Percentiles rank a stretch among this genome's conserved stretches.
Conservation (phyloP, 2,113 vertebrate species). For the Labrus mixtus region DNA sequence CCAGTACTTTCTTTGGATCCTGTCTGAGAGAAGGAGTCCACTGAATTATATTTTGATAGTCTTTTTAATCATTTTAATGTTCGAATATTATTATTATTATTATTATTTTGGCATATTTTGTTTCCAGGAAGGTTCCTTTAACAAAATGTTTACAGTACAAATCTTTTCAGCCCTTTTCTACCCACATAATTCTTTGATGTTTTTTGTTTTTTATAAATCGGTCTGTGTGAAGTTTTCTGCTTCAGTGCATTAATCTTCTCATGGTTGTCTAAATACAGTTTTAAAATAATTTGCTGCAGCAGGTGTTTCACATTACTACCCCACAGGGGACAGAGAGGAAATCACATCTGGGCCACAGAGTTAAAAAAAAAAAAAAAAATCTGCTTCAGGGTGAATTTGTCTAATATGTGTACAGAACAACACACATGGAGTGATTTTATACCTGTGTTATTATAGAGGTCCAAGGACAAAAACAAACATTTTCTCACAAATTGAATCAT, state of each 20-base stretch:
- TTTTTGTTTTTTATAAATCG: neutral
- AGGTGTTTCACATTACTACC: slow-evolving; percentile 16
- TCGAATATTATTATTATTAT: too few species aligned
- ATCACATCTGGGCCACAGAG: slow-evolving; percentile 19
- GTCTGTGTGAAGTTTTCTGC: neutral
- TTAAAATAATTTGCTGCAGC: neutral
- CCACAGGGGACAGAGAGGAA: neutral
- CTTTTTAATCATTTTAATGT: neutral
- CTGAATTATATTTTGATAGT: too few species aligned
- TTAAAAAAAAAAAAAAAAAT: neutral
- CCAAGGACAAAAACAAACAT: neutral
- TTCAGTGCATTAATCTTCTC: slow-evolving; percentile 3
- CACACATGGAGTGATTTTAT: neutral
- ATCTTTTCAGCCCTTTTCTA: neutral
- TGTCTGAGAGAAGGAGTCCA: too few species aligned
- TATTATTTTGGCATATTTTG: neutral
- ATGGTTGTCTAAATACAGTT: slow-evolving; percentile 9
- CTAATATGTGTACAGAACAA: neutral
- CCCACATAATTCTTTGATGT: neutral
- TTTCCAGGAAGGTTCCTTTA: neutral
- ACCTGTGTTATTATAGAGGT: neutral
- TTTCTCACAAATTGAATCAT: neutral
- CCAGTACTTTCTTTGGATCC: too few species aligned
- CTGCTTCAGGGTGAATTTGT: neutral
- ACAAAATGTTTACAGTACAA: neutral